A percentile compares a stretch with the other conserved stretches of the same genome.
These are phyloP conservation scores for Dynastes grantii DNA, from an alignment of 2,888 invertebrate species.

Conservation along the genomic window DNA sequence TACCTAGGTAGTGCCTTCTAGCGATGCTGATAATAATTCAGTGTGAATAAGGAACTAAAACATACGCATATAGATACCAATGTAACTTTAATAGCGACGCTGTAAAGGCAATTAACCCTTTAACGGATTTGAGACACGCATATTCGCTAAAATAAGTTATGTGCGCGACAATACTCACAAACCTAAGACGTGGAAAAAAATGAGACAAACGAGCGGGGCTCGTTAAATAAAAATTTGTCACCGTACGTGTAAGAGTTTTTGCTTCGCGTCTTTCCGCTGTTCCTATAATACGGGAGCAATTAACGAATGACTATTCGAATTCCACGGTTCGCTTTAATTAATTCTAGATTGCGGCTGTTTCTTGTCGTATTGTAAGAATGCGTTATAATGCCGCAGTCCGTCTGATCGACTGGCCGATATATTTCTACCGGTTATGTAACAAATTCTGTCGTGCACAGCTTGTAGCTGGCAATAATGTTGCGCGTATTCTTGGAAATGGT, in stretches of 20 bases:
- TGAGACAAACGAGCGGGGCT: slow-evolving; percentile 16
- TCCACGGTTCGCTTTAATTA: slow-evolving; percentile 53
- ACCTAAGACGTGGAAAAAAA: neutral
- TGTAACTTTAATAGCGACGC: slow-evolving; percentile 10
- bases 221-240: slow-evolving; percentile 50
- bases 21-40: neutral
- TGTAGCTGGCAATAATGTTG: slow-evolving; percentile 48
- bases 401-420: slow-evolving; percentile 59
- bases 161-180: slow-evolving; percentile 9
- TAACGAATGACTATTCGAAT: slow-evolving; percentile 52
- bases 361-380: slow-evolving; percentile 51
- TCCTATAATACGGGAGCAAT: slow-evolving; percentile 50
- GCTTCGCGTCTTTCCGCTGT: slow-evolving; percentile 36
- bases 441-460: slow-evolving; percentile 51
- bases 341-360: slow-evolving; percentile 49
- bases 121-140: slow-evolving; percentile 24
- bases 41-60: neutral
- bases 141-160: slow-evolving; percentile 22
- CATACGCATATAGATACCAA: neutral
- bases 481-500: slow-evolving; percentile 50
- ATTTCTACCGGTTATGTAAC: slow-evolving; percentile 58
- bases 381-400: slow-evolving; percentile 43
- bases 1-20: neutral
- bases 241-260: slow-evolving; percentile 37
- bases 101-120: slow-evolving; percentile 32